Conservation (phyloP, 2,888 invertebrate genomes). For the Rhopalosiphum nymphaeae region DNA sequence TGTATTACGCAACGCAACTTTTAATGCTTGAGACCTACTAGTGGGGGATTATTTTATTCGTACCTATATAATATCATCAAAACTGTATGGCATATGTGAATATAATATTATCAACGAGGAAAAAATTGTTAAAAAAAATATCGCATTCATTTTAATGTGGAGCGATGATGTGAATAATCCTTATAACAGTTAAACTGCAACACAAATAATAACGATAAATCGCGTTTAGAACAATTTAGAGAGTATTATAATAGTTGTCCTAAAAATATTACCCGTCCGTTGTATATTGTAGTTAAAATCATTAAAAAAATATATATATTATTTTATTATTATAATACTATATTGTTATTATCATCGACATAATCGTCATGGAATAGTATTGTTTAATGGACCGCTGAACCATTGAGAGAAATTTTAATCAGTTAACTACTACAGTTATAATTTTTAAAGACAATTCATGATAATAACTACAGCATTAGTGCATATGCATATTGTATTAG, state of each 20-base stretch:
- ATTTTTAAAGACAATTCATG: neutral
- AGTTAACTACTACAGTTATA: neutral
- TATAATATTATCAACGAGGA: neutral
- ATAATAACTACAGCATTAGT: neutral
- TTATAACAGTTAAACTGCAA: neutral
- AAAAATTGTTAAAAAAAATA: neutral
- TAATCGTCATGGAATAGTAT: neutral
- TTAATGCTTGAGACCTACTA: neutral
- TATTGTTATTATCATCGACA: neutral
- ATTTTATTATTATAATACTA: neutral
- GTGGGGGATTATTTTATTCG: neutral
- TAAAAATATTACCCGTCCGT: neutral
- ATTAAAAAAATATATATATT: neutral
- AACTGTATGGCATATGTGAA: neutral
- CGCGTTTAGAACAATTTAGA: neutral
- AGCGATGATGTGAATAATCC: neutral
- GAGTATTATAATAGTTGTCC: neutral
- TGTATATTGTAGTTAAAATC: neutral
- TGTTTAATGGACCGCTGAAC: neutral
- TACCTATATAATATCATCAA: neutral
- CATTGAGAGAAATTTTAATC: neutral
- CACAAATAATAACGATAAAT: neutral
- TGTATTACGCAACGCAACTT: neutral
- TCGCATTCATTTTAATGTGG: neutral
- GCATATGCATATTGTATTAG: neutral